A percentile compares a stretch with the other conserved stretches of the same genome.
Conservation (phyloP, 2,113 vertebrate species). For the Ranitomeya imitator region DNA sequence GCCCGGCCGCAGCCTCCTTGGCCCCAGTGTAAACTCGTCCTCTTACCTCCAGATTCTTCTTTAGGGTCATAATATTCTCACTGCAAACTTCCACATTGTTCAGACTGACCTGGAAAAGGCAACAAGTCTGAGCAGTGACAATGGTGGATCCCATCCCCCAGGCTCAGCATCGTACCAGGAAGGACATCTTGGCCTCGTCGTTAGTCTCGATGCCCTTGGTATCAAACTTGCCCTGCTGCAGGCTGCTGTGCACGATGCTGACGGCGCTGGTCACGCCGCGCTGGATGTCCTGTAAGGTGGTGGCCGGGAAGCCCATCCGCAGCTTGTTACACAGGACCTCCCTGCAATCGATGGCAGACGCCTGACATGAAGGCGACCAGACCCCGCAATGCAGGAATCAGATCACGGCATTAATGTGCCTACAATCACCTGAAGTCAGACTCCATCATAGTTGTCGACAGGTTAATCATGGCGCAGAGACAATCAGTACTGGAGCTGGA, state of each 20-base stretch:
- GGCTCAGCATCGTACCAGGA: conserved; percentile 79
- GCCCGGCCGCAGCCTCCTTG: too few relatives aligned
- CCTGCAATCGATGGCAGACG: conserved; percentile 65
- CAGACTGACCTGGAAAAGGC: conserved; percentile 83
- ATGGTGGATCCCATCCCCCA: neutral
- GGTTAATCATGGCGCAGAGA: conserved; percentile 98
- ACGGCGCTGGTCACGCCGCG: conserved; percentile 96
- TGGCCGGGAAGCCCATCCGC: conserved; percentile 91
- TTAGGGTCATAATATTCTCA: conserved; percentile 94
- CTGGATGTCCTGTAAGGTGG: conserved; percentile 95
- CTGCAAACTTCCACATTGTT: conserved; percentile 97
- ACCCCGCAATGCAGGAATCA: neutral
- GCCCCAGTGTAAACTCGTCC: neutral
- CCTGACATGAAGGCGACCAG: neutral
- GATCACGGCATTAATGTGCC: too few relatives aligned
- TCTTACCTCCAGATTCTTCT: conserved; percentile 92
- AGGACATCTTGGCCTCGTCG: conserved; percentile 90
- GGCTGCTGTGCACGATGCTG: conserved; percentile 96
- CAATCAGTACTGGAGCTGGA: conserved; percentile 97
- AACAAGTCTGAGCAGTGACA: neutral
- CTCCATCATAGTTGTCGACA: conserved; percentile 90
- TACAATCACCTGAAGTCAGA: conserved; percentile 88
- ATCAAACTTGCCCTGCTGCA: conserved; percentile 97
- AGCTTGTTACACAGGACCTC: conserved; percentile 92
- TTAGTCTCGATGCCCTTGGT: conserved; percentile 94